phyloP scores from a whole-genome alignment of 1,140 invertebrate genomes.

The Tetragnatha versicolor region DNA sequence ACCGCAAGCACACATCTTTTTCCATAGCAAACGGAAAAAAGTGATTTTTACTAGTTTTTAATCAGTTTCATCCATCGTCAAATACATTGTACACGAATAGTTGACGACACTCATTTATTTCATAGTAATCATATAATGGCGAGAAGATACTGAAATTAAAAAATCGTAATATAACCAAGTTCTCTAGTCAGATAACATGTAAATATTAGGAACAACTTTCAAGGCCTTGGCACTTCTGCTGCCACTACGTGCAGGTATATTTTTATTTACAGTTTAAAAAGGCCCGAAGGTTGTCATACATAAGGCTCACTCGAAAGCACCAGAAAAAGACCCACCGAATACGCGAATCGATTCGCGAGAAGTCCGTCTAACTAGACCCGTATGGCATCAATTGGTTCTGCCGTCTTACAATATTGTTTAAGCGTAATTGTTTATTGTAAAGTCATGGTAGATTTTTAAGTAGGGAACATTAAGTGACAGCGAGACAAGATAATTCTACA shows the following conservation, averaged over 20 bases:
- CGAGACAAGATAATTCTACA: too few relatives aligned
- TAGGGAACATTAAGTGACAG: too few relatives aligned
- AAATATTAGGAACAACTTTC: constrained; percentile 49
- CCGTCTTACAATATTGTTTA: not conserved
- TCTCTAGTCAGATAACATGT: constrained; percentile 54
- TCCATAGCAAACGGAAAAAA: constrained; percentile 47
- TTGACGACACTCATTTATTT: constrained; percentile 46
- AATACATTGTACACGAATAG: constrained; percentile 47
- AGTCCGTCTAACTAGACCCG: not conserved
- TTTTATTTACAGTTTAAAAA: constrained; percentile 57
- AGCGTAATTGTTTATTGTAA: not conserved
- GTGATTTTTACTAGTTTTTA: constrained; percentile 29
- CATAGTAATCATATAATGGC: constrained; percentile 24
- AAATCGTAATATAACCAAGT: constrained; percentile 40
- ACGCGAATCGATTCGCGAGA: not conserved
- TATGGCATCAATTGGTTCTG: not conserved
- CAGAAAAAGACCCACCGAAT: constrained; percentile 3
- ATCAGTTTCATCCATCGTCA: constrained; percentile 32
- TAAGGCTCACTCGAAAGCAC: constrained; percentile 48
- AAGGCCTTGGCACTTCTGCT: constrained; percentile 55
- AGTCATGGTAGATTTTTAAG: too few relatives aligned
- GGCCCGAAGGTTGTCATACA: constrained; percentile 50
- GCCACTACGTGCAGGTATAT: constrained; percentile 54
- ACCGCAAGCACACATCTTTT: constrained; percentile 48
- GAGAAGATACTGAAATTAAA: constrained; percentile 22